phyloP scores from a whole-genome alignment of 2,888 invertebrate genomes.

The Yponomeuta malinellus region DNA sequence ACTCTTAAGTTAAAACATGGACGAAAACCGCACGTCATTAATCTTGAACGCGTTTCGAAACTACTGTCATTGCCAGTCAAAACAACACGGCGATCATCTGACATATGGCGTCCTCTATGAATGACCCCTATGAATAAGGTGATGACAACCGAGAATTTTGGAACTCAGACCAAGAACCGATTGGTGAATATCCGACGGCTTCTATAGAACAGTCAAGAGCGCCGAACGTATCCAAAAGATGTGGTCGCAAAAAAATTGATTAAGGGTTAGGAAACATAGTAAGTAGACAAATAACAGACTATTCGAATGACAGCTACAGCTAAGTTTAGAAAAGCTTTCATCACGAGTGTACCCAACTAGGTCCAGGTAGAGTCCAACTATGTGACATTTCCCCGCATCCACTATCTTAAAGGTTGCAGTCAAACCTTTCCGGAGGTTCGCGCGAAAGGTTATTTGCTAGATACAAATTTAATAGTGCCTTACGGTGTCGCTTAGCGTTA shows the following conservation, averaged over 20 bases:
- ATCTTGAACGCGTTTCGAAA: slow-evolving; percentile 8
- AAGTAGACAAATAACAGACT: background rate
- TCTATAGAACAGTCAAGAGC: too few species aligned
- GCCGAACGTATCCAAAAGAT: too few species aligned
- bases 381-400: slow-evolving; percentile 71
- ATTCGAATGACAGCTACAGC: background rate
- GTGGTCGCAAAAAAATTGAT: background rate
- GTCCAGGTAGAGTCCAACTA: slow-evolving; percentile 70
- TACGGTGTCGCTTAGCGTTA: slow-evolving; percentile 34
- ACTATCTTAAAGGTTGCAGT: slow-evolving; percentile 67
- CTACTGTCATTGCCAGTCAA: background rate
- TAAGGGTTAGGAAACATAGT: background rate
- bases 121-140: background rate
- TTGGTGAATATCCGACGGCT: too few species aligned
- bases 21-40: slow-evolving; percentile 4
- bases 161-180: too few species aligned
- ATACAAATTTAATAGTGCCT: slow-evolving; percentile 63
- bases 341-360: slow-evolving; percentile 41
- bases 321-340: slow-evolving; percentile 13
- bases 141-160: too few species aligned
- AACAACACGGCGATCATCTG: background rate
- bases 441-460: slow-evolving; percentile 54
- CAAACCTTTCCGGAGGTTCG: slow-evolving; percentile 45
- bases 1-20: background rate
- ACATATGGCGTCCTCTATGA: background rate